Evolutionary conservation across 30 jellyfish, hydroid and myxozoan species (phyloP), one percentile per base, ranked within the genome.

Genomic region (Cassiopea xamachana): DNA sequence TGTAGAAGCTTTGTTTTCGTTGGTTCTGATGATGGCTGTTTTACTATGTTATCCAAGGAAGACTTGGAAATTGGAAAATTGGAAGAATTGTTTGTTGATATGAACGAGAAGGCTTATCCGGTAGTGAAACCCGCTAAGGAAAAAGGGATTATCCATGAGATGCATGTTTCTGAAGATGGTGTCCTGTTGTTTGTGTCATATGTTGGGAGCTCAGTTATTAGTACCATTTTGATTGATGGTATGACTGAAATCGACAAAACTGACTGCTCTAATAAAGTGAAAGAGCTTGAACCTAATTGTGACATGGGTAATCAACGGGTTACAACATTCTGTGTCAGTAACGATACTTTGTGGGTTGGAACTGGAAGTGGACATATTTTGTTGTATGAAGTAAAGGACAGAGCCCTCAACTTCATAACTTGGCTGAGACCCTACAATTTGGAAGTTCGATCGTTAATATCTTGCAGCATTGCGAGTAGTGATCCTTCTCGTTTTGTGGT

Each of bases 301-400:
- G 96, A 87, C 67, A 77, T 7, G 0, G 55, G 48, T 48, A 98
- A 95, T 69, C 93, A 80, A 46, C 79, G 99, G 10, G 97, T 95
- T 61, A 83, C 98, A 46, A 72, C 96, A n/a, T 77, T 95, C 80
- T 84, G 95, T 67, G 90, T 87, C 48, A 89, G 69, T 45, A 55
- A 55, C n/a, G 98, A 95, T 85, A 90, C 96, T 15, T 50, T 95
- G 48, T 95, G 99, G 99, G 80, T 91, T 82, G 99, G 99, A 15
- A 95, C 96, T 49, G 99, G 99, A 51, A 95, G 99, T 67, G 99
- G 99, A 2, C 99, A 95, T 64, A 73, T 95, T 2, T 60, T 95
- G n/a, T n/a, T n/a, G n/a, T 89, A 80, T 71, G 97, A 89, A 82
- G 19, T 82, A 27, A 49, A 62, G 1, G 86, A 75, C 62, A 70